Evolutionary conservation across 2,797 vertebrate genomes (phyloP), one percentile per base, ranked within the genome.

Genomic region (Remorina albescens): DNA sequence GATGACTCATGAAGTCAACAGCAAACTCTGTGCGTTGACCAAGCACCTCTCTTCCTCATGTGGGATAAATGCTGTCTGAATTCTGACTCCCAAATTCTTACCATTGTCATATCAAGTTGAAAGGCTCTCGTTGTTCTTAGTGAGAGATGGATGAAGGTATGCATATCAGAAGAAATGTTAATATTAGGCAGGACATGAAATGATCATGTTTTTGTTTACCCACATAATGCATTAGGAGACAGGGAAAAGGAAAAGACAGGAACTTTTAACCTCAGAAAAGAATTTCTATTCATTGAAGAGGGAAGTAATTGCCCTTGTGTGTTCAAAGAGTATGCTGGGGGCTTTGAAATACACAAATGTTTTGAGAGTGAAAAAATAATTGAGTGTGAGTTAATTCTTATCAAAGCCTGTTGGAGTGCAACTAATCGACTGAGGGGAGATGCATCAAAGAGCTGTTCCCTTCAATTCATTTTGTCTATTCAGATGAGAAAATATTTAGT

Each of bases 371-470:
- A 88, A 87, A 86, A 89, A 89, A 91, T 93, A 93, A 93, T 91
- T 91, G 91, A 92, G 85, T 91, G 90, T 67, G 91, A 93, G 90
- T 91, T 94, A 89, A 93, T 93, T 94, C 92, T 92, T 92, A 95
- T 95, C 93, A 93, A 94, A 93, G 92, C 88, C 91, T 89, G 90
- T 92, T 93, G 91, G 88, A 94, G 91, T 93, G 93, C 90, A 92
- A 92, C 92, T 93, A 94, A 94, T 93, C 88, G 88, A 92, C 89
- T 88, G 81, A 89, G 84, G 83, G 88, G 86, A 89, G 91, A 91
- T 88, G 91, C 86, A 81, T 92, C 86, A 88, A 88, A 92, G 88
- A 92, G 89, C 88, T 82, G 79, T 86, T 74, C 73, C 88, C 82
- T 91, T 89, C 86, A 86, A 87, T 91, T 93, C 85, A 93, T 92